Evolutionary conservation across 2,113 vertebrate species (phyloP), one percentile per base, ranked within the genome.

Genomic region (Numida meleagris): DNA sequence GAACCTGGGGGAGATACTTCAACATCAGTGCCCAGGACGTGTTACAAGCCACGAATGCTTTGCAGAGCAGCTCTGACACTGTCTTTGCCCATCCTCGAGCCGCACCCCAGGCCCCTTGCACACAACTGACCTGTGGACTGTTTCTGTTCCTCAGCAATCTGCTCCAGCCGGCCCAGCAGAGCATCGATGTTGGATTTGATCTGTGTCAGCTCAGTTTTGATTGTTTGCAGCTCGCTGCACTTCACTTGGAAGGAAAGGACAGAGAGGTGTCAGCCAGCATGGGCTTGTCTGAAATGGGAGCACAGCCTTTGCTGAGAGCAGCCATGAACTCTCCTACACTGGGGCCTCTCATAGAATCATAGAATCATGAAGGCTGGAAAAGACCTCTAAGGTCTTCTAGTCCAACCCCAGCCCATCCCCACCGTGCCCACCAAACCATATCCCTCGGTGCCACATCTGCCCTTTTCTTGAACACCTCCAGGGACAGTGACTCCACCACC

Each of bases 141-240:
- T 94, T 98, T 98, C 95, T 99, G 98, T 42, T 98, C 98, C 59
- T 98, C 98, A 33, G 98, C 98, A 38, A 99, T 99, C 97, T 99
- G 98, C 89, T 99, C 99, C 98, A 99, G 98, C 77, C 99, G 97
- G 72, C 98, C 98, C 95, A 99, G 98, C 68, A 99, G 97, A 38
- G 99, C 98, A 10, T 99, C 99, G 1, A 99, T 99, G 98, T 99
- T 99, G 94, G 98, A 98, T 96, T 99, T 99, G 96, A 99, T 99
- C 97, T 99, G 99, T 3, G 98, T 99, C 96, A 99, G 95, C 93
- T 99, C 99, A 1, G 98, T 98, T 97, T 99, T 99, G 96, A 99
- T 99, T 9, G 98, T 97, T 86, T 99, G 99, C 65, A 99, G 98
- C 77, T 99, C 99, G 6, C 98, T 98, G 83, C 98, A 98, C 97